These are phyloP conservation scores for Aplochiton taeniatus DNA, from an alignment of 2,797 vertebrate genomes.

Conservation along the genomic window DNA sequence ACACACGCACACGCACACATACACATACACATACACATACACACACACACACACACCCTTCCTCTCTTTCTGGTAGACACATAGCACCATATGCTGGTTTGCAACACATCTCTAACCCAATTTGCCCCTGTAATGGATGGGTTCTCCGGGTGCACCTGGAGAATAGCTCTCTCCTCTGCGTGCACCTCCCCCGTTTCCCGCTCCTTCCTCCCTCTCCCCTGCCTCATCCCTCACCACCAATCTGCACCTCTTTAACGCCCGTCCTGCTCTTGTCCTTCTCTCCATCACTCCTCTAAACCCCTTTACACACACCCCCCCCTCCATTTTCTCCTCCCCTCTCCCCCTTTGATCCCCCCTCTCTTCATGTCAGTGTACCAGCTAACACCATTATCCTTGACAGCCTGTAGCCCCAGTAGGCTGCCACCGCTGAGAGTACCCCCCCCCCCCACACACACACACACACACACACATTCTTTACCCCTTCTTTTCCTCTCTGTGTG, in stretches of 20 bases:
- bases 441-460: neutral
- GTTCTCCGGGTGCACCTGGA: conserved; percentile 14
- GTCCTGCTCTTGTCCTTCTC: neutral
- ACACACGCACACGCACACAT: neutral
- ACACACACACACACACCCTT: neutral
- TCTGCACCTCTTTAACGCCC: neutral
- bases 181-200: neutral
- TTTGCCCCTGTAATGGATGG: conserved; percentile 20
- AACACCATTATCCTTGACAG: conserved; percentile 31
- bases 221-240: neutral
- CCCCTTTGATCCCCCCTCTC: neutral
- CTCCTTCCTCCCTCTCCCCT: neutral
- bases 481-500: too few species aligned
- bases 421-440: neutral
- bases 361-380: conserved; percentile 14
- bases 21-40: neutral
- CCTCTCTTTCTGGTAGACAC: neutral
- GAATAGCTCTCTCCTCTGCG: conserved; percentile 17
- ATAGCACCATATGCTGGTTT: conserved; percentile 1
- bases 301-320: conserved; percentile 1
- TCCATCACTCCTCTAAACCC: neutral
- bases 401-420: conserved; percentile 24
- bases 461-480: too few species aligned
- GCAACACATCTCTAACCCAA: conserved; percentile 1
- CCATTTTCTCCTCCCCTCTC: neutral